Evolutionary conservation across 2,888 invertebrate species (phyloP), one percentile per base, ranked within the genome.

Genomic region (Limenitis camilla): DNA sequence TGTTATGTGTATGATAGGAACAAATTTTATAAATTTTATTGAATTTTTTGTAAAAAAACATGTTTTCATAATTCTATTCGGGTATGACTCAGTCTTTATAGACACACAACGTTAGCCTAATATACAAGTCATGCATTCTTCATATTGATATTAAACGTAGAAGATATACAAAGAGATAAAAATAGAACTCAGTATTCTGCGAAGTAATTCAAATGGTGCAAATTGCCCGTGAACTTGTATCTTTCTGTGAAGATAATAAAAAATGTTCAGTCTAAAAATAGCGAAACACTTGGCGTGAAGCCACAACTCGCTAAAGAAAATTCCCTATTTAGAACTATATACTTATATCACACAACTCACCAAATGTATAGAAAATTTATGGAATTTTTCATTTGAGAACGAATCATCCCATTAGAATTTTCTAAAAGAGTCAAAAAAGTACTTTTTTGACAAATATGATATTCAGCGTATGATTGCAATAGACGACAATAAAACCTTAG

Each of bases 201-300:
- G 28, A 11, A 8, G 19, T n/a, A 49, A 46, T 42, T 32, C 40
- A 35, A 35, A 27, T 35, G 10, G 36, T 51, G 42, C 19, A 43
- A 52, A 41, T 50, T 50, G 47, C 39, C 49, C 53, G 33, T 60
- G 56, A 58, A 58, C 56, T 55, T 52, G 31, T 35, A 40, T 44
- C 27, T 40, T 52, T 50, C 49, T 56, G 46, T 45, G 32, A 35
- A 40, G 10, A 56, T 51, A 51, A 31, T 48, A 50, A 54, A 44
- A 38, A 30, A 56, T 42, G 59, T 62, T 59, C 59, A 56, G 52
- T 62, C 65, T 69, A 76, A 70, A 71, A 72, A 72, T 72, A 75
- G 64, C 56, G 60, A 56, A 52, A 48, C 56, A 63, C 55, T 73
- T 78, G 80, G 80, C 78, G 61, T 60, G 53, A 49, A 61, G 75